Evolutionary conservation across 2,888 invertebrate species (phyloP), one percentile per base, ranked within the genome.

Genomic region (Cancer borealis): DNA sequence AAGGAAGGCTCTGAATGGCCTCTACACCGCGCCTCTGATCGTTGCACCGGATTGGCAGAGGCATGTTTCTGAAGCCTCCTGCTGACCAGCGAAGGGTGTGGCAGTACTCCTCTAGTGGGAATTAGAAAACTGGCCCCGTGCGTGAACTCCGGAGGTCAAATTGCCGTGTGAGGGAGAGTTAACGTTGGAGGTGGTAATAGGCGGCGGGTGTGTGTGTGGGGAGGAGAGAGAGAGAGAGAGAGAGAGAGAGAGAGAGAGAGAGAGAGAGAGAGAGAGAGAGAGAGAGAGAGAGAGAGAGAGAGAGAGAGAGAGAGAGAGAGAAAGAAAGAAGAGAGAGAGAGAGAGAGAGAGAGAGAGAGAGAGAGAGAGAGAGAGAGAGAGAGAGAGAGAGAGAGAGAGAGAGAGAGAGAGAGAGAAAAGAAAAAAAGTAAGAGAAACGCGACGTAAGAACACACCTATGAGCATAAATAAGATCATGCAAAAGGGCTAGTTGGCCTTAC

Each of bases 201-300:
- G 66, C n/a, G 66, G 66, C 6, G 66, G 54, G 54, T 54, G 54
- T 54, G 88, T 14, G 88, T 14, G 88, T 12, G 90, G 39, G 88
- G 39, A 14, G 39, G 88, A 39, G 88, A 39, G 88, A 54, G 90
- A 90, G 90, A 90, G 90, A 54, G 90, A 90, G 90, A 54, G 60
- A 54, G 90, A 54, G 54, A 54, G 90, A 90, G 90, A 54, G 90
- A 54, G 90, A 90, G 54, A 54, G 54, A 54, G 91, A 60, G 60
- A 73, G 92, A 92, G 92, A 73, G 92, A 92, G 90, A 90, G 54
- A 88, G 88, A 90, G 91, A 49, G 46, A 49, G 73, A 49, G 66
- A 91, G 91, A 39, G 91, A 54, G 91, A 91, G 66, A 39, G 91
- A 91, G 39, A 66, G 46, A 66, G 30, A 66, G 66, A 47, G 39